Percentiles rank a stretch among this genome's conserved stretches.
These are phyloP conservation scores for Mya arenaria DNA, from an alignment of 1,140 invertebrate species.

Conservation along the genomic window DNA sequence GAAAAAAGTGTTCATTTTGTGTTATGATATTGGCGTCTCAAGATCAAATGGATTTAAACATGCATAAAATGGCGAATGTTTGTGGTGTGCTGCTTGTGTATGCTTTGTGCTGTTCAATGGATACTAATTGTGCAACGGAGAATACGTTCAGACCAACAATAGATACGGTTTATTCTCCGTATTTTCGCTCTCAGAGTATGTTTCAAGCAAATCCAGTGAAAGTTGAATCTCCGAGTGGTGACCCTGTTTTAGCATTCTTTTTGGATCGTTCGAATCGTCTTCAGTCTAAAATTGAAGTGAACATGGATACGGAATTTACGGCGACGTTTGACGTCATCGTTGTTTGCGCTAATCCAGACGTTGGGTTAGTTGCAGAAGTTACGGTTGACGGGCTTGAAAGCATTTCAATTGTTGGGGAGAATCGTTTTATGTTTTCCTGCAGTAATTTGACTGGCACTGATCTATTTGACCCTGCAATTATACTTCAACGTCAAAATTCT, in stretches of 20 bases:
- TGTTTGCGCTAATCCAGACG: slow-evolving; percentile 9
- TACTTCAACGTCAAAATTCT: too few relatives aligned
- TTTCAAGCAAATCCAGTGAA: too few relatives aligned
- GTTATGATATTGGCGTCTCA: too few relatives aligned
- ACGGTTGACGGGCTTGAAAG: neutral
- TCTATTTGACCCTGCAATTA: slow-evolving; percentile 5
- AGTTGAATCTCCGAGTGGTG: neutral
- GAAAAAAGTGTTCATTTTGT: too few relatives aligned
- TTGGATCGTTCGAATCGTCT: slow-evolving; percentile 11
- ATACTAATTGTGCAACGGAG: too few relatives aligned
- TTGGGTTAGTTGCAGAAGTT: neutral
- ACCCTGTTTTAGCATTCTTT: neutral
- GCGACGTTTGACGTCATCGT: slow-evolving; percentile 12
- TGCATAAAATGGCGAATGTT: too few relatives aligned
- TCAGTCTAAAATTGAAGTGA: slow-evolving; percentile 1
- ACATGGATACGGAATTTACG: slow-evolving; percentile 31
- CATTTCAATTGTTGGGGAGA: neutral
- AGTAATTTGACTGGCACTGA: neutral
- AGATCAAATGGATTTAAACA: too few relatives aligned
- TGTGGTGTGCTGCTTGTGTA: too few relatives aligned
- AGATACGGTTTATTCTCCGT: too few relatives aligned
- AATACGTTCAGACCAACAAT: too few relatives aligned
- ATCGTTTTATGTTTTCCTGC: slow-evolving; percentile 7
- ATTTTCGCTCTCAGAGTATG: too few relatives aligned
- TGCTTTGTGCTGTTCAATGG: too few relatives aligned